phyloP scores from a whole-genome alignment of 1,140 invertebrate species.

The Euborellia annulipes region DNA sequence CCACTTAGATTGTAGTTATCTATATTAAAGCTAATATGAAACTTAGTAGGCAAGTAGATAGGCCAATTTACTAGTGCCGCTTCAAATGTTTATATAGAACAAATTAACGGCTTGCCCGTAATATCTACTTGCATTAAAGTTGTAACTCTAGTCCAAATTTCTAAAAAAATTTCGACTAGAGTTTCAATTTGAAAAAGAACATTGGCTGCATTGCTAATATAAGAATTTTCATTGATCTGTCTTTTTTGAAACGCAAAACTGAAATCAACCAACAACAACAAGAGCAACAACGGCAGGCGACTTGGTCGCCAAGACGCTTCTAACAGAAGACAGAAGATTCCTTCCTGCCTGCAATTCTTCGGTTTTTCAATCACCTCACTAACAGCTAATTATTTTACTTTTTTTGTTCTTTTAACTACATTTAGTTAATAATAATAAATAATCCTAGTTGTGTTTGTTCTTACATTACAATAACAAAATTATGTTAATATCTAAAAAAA shows the following conservation, averaged over 20 bases:
- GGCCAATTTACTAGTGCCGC: no score
- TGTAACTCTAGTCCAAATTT: not conserved
- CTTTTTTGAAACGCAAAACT: conserved; percentile 65
- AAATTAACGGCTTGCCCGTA: conserved; percentile 2
- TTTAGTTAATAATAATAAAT: no score
- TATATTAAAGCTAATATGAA: no score
- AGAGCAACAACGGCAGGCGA: conserved; percentile 24
- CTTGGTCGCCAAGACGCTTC: not conserved
- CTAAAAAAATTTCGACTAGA: conserved; percentile 9
- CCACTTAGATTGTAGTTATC: no score
- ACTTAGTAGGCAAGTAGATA: no score
- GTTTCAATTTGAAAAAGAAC: conserved; percentile 16
- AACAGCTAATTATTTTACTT: no score
- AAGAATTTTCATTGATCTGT: conserved; percentile 56
- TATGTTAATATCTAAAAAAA: no score
- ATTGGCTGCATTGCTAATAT: conserved; percentile 38
- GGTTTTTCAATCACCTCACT: no score
- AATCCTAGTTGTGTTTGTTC: no score
- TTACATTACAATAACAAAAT: no score
- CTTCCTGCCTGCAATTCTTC: no score
- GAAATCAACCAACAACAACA: conserved; percentile 39
- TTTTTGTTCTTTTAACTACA: no score
- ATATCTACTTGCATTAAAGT: not conserved
- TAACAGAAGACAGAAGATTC: not conserved
- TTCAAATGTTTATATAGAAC: not conserved